A percentile compares a stretch with the other conserved stretches of the same genome.
phyloP scores from a whole-genome alignment of 1,140 invertebrate genomes.

The Eriocheir sinensis region DNA sequence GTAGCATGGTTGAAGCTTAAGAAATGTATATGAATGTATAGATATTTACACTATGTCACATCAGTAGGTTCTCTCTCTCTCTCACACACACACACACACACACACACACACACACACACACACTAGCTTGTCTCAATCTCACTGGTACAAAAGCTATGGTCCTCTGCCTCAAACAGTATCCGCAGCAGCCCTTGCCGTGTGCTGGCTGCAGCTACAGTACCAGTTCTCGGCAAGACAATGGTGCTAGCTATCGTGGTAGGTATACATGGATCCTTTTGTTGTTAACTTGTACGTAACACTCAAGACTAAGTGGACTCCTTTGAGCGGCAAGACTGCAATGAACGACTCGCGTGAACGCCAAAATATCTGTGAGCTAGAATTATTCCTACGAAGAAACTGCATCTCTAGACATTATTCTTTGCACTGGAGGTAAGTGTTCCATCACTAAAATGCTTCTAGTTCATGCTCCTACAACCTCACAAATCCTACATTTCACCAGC shows the following conservation, averaged over 20 bases:
- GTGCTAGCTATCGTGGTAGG: background rate
- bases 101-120: background rate
- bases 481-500: background rate
- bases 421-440: too few relatives aligned
- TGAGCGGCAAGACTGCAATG: background rate
- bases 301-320: background rate
- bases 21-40: background rate
- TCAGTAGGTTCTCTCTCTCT: background rate
- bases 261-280: background rate
- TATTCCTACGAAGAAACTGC: too few relatives aligned
- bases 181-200: background rate
- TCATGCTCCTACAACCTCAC: background rate
- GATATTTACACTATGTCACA: constrained; percentile 2
- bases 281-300: background rate
- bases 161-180: background rate
- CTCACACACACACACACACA: background rate
- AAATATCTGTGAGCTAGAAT: too few relatives aligned
- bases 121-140: background rate
- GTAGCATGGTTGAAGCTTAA: too few relatives aligned
- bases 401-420: too few relatives aligned
- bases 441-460: too few relatives aligned
- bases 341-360: too few relatives aligned
- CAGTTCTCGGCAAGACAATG: background rate
- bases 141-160: background rate
- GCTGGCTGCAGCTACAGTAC: background rate